A percentile compares a stretch with the other conserved stretches of the same genome.
These are phyloP conservation scores for Hippolais icterina DNA, from an alignment of 2,113 vertebrate genomes.

Conservation along the genomic window DNA sequence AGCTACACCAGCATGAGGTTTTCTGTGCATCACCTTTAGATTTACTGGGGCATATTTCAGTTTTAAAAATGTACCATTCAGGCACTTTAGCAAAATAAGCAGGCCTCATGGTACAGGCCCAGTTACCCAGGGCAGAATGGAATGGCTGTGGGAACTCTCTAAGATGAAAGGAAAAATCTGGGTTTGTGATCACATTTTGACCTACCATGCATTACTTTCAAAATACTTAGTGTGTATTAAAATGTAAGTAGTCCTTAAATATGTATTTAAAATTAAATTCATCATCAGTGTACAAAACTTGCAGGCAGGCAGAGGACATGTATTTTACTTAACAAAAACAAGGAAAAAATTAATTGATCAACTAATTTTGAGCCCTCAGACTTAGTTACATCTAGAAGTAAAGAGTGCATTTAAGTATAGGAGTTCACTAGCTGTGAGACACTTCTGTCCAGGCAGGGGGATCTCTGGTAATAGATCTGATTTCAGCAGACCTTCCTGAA, in stretches of 20 bases:
- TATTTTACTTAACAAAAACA: background rate
- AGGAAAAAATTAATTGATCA: background rate
- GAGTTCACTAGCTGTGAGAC: background rate
- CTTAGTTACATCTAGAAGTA: background rate
- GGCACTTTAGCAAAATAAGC: background rate
- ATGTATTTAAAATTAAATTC: background rate
- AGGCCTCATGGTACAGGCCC: background rate
- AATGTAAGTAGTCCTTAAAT: background rate
- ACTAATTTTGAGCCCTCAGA: background rate
- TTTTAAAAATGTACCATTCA: background rate
- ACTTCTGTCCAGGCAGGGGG: background rate
- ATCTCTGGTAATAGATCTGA: constrained; percentile 1
- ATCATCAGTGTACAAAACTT: background rate
- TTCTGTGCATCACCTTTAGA: background rate
- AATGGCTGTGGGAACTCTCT: background rate
- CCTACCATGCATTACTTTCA: background rate
- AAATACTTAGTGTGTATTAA: background rate
- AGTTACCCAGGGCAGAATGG: background rate
- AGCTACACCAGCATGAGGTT: background rate
- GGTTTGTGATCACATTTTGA: background rate
- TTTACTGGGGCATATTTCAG: background rate
- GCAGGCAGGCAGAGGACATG: background rate
- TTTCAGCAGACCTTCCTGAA: constrained; percentile 22
- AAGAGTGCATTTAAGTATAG: background rate
- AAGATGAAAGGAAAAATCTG: background rate